These are phyloP conservation scores for Poicephalus meyeri DNA, from an alignment of 2,113 vertebrate genomes.

Conservation along the genomic window DNA sequence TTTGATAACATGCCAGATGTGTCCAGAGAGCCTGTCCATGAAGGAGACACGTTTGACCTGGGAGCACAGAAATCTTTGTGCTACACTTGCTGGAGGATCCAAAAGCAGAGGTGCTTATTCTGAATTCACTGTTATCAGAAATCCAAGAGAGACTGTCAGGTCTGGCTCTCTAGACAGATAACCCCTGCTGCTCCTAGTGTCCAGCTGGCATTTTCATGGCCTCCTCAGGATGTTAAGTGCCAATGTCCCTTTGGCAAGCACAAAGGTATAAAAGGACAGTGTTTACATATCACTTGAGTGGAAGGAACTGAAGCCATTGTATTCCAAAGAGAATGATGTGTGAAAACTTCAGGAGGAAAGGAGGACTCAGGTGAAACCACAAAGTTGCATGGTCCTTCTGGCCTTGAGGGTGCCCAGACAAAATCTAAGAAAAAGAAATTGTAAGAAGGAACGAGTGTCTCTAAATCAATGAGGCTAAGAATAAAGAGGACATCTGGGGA, in stretches of 20 bases:
- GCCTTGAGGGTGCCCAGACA: not conserved
- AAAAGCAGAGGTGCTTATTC: not conserved
- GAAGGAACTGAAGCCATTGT: not conserved
- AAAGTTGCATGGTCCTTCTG: not conserved
- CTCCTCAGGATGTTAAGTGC: not conserved
- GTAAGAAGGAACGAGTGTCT: not conserved
- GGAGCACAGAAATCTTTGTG: slow-evolving; percentile 5
- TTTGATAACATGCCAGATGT: slow-evolving; percentile 40
- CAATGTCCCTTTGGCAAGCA: not conserved
- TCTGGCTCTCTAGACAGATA: not conserved
- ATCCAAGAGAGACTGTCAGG: not conserved
- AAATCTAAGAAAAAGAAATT: not conserved
- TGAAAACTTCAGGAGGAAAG: not conserved
- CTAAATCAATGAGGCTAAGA: not conserved
- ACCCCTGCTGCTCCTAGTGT: not conserved
- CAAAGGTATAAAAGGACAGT: not conserved
- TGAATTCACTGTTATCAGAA: not conserved
- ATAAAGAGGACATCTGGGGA: not conserved
- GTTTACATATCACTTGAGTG: not conserved
- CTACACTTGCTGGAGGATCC: not conserved
- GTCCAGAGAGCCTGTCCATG: slow-evolving; percentile 34
- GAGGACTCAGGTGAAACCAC: not conserved
- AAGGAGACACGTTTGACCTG: slow-evolving; percentile 25
- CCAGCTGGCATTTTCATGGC: not conserved
- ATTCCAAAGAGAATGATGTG: not conserved